Base-by-base conservation (phyloP, 2,888 invertebrate species). In the Dascillus cervinus region DNA sequence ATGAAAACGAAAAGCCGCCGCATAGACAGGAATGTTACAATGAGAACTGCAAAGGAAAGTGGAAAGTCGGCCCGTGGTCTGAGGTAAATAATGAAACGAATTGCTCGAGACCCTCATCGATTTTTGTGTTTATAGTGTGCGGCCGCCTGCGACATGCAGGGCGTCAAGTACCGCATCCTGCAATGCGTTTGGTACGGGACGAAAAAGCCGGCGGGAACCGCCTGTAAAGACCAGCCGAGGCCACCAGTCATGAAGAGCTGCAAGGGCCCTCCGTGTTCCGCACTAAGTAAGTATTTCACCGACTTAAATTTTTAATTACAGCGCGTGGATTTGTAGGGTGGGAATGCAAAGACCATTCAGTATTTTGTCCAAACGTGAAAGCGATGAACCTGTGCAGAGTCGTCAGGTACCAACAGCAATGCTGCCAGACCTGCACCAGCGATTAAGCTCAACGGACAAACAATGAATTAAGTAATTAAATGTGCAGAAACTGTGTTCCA, bases 141-240 rank as follows among this genome's bases (percentile, higher is more conserved):
- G 46, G 88, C 88, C 11, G 69, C 75, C 0, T 95, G 95, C 60
- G 87, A 82, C 22, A 72, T 75, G 36, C 77, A 79, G 49, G 94
- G 95, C 1, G 79, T 87, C 30, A 86, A 89, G 62, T 89, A 90
- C 58, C 76, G 96, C 47, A 81, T 85, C 46, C 69, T 96, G 33
- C 86, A 87, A 52, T 96, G 96, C 65, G 88, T 94, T 40, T 97
- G 95, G 96, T 82, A 79, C 50, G 82, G 83, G 3, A 84, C 82
- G 11, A 83, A 79, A 49, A 77, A 77, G 52, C 79, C 89, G 14
- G 92, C 92, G 4, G 90, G 85, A 9, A 82, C 83, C 42, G 86
- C 86, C 9, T 96, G 96, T 63, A 77, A 79, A 45, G 77, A 80
- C 37, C 69, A 83, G 47, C 72, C 77, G 1, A 70, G 88, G 29